A percentile compares a stretch with the other conserved stretches of the same genome.
These are phyloP conservation scores for Luperina testacea DNA, from an alignment of 2,888 invertebrate species.

Conservation along the genomic window DNA sequence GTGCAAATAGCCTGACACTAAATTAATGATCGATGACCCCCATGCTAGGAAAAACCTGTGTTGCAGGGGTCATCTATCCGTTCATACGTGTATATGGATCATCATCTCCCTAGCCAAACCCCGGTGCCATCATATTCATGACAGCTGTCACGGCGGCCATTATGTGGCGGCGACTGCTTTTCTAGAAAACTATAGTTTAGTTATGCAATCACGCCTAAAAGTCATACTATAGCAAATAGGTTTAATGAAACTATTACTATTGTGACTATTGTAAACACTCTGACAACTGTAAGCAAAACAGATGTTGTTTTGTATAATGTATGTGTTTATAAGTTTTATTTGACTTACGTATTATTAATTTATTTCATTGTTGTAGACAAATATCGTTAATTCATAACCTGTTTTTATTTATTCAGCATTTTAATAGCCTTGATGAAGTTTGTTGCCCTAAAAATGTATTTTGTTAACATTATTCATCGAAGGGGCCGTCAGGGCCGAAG, in stretches of 20 bases:
- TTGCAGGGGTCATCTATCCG: too few relatives aligned
- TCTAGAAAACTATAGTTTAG: background rate
- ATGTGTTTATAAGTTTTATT: background rate
- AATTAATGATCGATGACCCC: too few relatives aligned
- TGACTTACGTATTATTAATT: background rate
- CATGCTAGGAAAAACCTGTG: too few relatives aligned
- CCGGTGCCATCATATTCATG: background rate
- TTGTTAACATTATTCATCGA: background rate
- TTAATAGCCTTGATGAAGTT: background rate
- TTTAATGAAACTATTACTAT: background rate
- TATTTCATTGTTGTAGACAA: background rate
- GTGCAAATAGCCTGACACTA: too few relatives aligned
- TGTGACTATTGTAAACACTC: slow-evolving; percentile 5
- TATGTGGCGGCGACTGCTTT: too few relatives aligned
- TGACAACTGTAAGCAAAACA: background rate
- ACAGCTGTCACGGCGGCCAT: background rate
- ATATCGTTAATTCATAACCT: background rate
- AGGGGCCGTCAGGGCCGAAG: too few relatives aligned
- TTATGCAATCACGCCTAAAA: background rate
- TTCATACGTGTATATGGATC: too few relatives aligned
- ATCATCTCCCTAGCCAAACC: background rate
- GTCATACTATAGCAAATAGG: background rate
- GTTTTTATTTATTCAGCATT: slow-evolving; percentile 8
- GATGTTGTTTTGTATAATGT: background rate
- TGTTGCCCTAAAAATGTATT: background rate